Evolutionary conservation across 1,140 invertebrate genomes (phyloP).

Genomic region (Bacillus rossius): DNA sequence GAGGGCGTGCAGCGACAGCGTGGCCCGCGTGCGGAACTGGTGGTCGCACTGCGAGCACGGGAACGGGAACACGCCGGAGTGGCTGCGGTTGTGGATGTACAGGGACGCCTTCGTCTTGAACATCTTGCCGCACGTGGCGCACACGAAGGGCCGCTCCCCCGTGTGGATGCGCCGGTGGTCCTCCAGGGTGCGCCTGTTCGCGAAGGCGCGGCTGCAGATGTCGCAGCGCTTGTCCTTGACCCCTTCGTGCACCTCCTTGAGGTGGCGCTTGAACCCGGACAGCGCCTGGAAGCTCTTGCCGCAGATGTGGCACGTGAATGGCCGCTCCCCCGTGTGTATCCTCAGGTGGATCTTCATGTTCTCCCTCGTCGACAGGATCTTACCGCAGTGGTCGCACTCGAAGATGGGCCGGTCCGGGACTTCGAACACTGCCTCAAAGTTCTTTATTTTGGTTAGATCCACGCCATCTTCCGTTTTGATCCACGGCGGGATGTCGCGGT

Average conservation of each 20-base stretch:
- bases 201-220: constrained; percentile 48
- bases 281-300: constrained; percentile 56
- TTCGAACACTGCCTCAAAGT: neutral
- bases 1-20: constrained; percentile 49
- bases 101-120: constrained; percentile 49
- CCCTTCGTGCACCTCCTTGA: constrained; percentile 56
- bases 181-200: constrained; percentile 44
- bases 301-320: constrained; percentile 35
- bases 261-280: constrained; percentile 55
- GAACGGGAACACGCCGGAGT: constrained; percentile 46
- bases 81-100: constrained; percentile 49
- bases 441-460: too few species aligned
- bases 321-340: constrained; percentile 42
- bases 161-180: constrained; percentile 53
- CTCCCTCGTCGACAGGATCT: constrained; percentile 42
- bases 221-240: constrained; percentile 52
- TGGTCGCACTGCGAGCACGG: constrained; percentile 43
- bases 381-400: constrained; percentile 45
- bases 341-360: constrained; percentile 53
- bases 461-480: too few species aligned
- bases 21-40: constrained; percentile 47
- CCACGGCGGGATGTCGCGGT: too few species aligned
- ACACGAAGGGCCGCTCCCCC: constrained; percentile 53
- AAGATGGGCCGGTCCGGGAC: constrained; percentile 22
- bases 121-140: constrained; percentile 50